Percentiles rank a stretch among this genome's conserved stretches.
phyloP scores from a whole-genome alignment of 2,888 invertebrate genomes.

The Caenorhabditis wallacei region DNA sequence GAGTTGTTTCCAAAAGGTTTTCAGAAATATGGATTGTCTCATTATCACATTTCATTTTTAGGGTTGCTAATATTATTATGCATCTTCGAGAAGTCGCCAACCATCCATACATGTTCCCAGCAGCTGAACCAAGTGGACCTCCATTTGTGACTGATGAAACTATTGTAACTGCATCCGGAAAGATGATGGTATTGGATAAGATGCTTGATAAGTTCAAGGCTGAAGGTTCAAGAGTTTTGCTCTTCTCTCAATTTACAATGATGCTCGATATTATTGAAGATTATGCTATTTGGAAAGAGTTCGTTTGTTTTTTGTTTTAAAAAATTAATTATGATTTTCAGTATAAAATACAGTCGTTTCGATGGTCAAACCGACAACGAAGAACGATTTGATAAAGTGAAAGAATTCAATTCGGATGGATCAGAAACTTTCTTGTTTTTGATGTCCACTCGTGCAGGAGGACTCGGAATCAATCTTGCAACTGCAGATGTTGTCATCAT shows the following conservation, averaged over 20 bases:
- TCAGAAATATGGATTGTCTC: too few species aligned
- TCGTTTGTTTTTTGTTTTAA: not conserved
- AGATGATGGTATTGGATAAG: constrained; percentile 20
- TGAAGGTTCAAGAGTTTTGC: too few species aligned
- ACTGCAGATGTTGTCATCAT: too few species aligned
- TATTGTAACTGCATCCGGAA: too few species aligned
- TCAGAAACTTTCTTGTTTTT: constrained; percentile 57
- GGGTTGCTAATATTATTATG: constrained; percentile 37
- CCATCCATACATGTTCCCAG: constrained; percentile 45
- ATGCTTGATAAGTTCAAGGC: too few species aligned
- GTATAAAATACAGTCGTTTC: not conserved
- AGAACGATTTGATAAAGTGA: not conserved
- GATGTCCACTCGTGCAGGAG: constrained; percentile 61
- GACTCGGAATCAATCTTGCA: constrained; percentile 64
- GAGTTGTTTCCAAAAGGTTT: too few species aligned
- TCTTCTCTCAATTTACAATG: too few species aligned
- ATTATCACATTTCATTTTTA: too few species aligned
- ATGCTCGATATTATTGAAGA: too few species aligned
- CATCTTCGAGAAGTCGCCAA: constrained; percentile 34
- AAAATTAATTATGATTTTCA: not conserved
- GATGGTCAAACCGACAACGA: not conserved
- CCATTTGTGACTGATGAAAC: too few species aligned
- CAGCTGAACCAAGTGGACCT: constrained; percentile 30
- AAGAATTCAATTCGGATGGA: constrained; percentile 21
- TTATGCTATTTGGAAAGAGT: too few species aligned